These are phyloP conservation scores for Malurus leucopterus DNA, from an alignment of 2,797 vertebrate genomes.

Conservation along the genomic window DNA sequence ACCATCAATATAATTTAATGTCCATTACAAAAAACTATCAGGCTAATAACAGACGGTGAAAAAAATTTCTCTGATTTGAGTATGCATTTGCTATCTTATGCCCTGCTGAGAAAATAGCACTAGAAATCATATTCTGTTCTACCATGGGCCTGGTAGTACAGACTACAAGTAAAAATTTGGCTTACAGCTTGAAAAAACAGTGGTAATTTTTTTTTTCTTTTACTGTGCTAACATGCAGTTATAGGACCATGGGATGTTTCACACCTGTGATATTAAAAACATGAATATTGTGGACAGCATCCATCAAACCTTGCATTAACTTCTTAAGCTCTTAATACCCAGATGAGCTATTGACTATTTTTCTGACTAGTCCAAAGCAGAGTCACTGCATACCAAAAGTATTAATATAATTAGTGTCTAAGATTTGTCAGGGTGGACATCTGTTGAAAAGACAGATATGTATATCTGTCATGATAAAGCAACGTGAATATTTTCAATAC, in stretches of 20 bases:
- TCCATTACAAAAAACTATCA: not conserved
- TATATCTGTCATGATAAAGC: not conserved
- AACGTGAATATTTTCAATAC: not conserved
- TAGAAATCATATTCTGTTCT: not conserved
- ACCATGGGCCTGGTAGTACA: not conserved
- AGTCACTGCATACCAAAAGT: not conserved
- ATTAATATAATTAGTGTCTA: not conserved
- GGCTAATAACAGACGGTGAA: not conserved
- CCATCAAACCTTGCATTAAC: not conserved
- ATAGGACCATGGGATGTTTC: not conserved
- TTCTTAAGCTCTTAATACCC: not conserved
- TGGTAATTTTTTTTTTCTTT: not conserved
- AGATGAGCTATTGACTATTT: not conserved
- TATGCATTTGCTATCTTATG: not conserved
- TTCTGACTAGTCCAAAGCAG: not conserved
- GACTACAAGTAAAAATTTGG: not conserved
- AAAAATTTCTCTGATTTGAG: not conserved
- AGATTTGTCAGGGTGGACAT: not conserved
- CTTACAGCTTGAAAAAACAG: not conserved
- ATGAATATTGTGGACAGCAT: not conserved
- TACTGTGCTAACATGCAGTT: not conserved
- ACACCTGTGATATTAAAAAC: not conserved
- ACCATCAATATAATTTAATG: not conserved
- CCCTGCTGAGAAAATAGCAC: not conserved
- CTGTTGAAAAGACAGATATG: not conserved